These are phyloP conservation scores for Ericerus pela DNA, from an alignment of 1,140 invertebrate species.

Conservation along the genomic window DNA sequence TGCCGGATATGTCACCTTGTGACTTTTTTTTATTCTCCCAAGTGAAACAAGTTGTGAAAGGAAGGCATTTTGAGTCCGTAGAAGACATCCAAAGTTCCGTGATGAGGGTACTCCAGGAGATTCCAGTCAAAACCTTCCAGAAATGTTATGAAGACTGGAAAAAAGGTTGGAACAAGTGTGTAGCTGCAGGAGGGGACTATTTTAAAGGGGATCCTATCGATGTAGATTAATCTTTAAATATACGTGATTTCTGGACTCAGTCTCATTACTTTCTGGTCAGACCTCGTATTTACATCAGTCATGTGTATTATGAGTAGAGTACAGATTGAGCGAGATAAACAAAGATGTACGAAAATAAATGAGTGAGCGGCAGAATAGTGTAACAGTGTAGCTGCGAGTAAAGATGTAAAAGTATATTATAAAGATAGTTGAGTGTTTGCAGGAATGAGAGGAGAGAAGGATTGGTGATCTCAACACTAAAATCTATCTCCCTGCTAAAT, in stretches of 20 bases:
- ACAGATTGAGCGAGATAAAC: no score
- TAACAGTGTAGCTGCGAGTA: no score
- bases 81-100: conserved; percentile 18
- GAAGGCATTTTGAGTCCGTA: conserved; percentile 20
- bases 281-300: conserved; percentile 14
- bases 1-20: conserved; percentile 28
- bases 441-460: no score
- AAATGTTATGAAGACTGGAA: conserved; percentile 26
- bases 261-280: conserved; percentile 14
- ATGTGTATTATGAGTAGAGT: no score
- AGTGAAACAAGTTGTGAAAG: conserved; percentile 21
- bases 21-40: conserved; percentile 24
- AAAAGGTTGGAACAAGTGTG: conserved; percentile 14
- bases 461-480: no score
- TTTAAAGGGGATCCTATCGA: conserved; percentile 37
- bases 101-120: conserved; percentile 4
- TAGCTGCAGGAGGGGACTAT: conserved; percentile 39
- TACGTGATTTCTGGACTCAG: conserved; percentile 8
- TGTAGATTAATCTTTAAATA: conserved; percentile 14
- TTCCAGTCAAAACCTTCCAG: conserved; percentile 17
- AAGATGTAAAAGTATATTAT: no score
- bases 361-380: no score
- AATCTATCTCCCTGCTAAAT: no score
- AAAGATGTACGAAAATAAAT: no score
- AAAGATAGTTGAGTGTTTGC: no score